Evolutionary conservation across 2,113 vertebrate species (phyloP), one percentile per base, ranked within the genome.

Genomic region (Nematolebias whitei): DNA sequence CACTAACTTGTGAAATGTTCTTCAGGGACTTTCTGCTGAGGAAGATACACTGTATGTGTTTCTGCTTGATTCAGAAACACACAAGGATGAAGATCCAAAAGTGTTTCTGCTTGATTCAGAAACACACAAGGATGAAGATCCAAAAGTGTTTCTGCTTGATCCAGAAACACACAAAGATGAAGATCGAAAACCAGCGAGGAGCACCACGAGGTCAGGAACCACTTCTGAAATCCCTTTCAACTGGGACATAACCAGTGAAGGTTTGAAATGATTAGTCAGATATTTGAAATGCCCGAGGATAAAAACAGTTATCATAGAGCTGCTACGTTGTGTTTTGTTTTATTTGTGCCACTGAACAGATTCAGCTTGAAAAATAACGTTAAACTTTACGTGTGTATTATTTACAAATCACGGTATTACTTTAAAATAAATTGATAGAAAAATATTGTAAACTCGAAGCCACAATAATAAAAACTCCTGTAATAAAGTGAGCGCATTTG

Each of bases 21-120:
- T 51, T 50, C 49, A 84, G 82, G 47, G 35, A 24, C 6, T 6
- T 32, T 13, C 39, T 2, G 12, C 10, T 0, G 39, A 64, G 18
- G 23, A 65, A 16, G 63, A 53, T 1, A 32, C 56, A 12, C 32
- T 24, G 20, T 68, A 7, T 56, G 26, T 29, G 26, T 29, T 29
- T 29, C 55, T 23, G 41, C 15, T 12, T 0, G 49, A 44, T 41
- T 48, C 55, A 0, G 44, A 59, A 32, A 20, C 24, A 19, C 1
- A 1, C 0, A 23, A 63, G 16, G 59, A 69, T 0, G 40, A 66
- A 38, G 38, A 19, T 13, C 8, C 3, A 32, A 63, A 56, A 29
- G 26, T 29, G 26, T 29, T 29, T 29, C 26, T 29, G 26, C 26
- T 29, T 29, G 26, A 29, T 29, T 7, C 26, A 29, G 44, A 59